Percentiles rank a stretch among this genome's conserved stretches.
These are phyloP conservation scores for Colletes gigas DNA, from an alignment of 1,140 invertebrate species.

Conservation along the genomic window DNA sequence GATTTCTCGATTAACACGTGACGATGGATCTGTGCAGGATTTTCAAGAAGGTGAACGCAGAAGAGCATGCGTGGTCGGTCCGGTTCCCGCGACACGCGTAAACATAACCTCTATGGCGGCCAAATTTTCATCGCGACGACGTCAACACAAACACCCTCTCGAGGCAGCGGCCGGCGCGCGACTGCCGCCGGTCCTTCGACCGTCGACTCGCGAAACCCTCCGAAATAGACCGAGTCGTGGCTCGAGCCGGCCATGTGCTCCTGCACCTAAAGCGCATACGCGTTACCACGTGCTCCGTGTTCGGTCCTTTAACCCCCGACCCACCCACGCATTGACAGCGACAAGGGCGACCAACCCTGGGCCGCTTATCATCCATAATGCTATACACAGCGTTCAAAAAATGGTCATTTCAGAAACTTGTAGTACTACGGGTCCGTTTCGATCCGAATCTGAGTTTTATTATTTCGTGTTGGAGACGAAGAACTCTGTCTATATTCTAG, in stretches of 20 bases:
- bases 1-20: conserved; percentile 2
- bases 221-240: conserved; percentile 47
- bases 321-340: too few relatives aligned
- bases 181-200: conserved; percentile 70
- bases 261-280: conserved; percentile 4
- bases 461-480: too few relatives aligned
- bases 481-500: too few relatives aligned
- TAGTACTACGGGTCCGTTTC: too few relatives aligned
- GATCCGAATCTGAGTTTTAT: too few relatives aligned
- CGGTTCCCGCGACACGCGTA: conserved; percentile 43
- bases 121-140: conserved; percentile 55
- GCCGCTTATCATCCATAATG: too few relatives aligned
- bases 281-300: conserved; percentile 50
- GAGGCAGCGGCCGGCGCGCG: conserved; percentile 80
- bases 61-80: conserved; percentile 31
- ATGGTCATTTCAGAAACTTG: too few relatives aligned
- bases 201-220: conserved; percentile 53
- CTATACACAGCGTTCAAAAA: too few relatives aligned
- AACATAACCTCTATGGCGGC: conserved; percentile 69
- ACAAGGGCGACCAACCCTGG: too few relatives aligned
- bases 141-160: conserved; percentile 71
- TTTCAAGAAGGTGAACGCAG: conserved; percentile 7
- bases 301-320: not conserved
- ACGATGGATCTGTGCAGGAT: not conserved
- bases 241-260: conserved; percentile 59